Conservation (phyloP, 2,888 invertebrate genomes). For the Drosophila borealis region DNA sequence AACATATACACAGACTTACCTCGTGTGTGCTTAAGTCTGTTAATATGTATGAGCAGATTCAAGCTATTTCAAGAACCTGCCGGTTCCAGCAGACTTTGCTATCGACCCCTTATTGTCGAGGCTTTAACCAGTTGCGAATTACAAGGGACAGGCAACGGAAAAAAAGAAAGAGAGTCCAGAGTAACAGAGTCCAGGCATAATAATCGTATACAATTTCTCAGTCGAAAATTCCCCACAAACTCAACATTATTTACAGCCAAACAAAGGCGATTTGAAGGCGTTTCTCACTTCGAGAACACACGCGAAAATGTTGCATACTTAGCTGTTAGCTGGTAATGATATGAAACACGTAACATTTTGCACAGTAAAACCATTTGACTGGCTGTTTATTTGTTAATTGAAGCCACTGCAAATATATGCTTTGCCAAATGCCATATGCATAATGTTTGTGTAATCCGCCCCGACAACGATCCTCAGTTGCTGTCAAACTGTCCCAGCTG, state of each 20-base stretch:
- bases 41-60: conserved; percentile 14
- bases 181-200: too few relatives aligned
- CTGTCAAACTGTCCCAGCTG: conserved; percentile 9
- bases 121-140: too few relatives aligned
- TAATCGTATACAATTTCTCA: too few relatives aligned
- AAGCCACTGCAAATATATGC: conserved; percentile 23
- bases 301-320: conserved; percentile 2
- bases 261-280: not conserved
- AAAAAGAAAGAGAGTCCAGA: too few relatives aligned
- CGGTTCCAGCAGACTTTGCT: too few relatives aligned
- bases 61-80: too few relatives aligned
- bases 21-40: conserved; percentile 17
- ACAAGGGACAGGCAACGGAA: too few relatives aligned
- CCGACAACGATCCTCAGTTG: conserved; percentile 24
- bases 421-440: conserved; percentile 27
- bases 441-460: conserved; percentile 34
- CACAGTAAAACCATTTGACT: conserved; percentile 13
- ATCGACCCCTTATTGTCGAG: too few relatives aligned
- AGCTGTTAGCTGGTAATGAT: conserved; percentile 25
- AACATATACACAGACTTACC: not conserved
- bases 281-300: not conserved
- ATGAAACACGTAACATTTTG: conserved; percentile 33
- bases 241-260: not conserved
- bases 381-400: conserved; percentile 56
- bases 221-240: too few relatives aligned